Evolutionary conservation across 35 echinoderm and acorn worm species (phyloP).

Genomic region (Strongylocentrotus purpuratus): DNA sequence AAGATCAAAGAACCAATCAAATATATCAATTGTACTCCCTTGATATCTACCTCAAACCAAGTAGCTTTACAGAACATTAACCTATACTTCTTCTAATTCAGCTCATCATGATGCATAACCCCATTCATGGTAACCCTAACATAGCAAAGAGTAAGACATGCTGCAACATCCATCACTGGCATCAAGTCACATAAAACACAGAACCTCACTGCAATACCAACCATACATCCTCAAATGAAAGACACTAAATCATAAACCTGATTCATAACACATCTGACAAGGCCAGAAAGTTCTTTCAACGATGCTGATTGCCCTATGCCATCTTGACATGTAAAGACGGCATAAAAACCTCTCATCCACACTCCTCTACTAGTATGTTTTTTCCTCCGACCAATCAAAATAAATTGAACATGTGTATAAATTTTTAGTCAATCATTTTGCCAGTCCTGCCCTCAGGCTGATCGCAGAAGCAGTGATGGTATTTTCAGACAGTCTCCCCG

Average conservation of each 20-base stretch:
- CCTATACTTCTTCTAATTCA: background rate
- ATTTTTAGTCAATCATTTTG: constrained; percentile 7
- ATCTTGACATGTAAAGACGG: background rate
- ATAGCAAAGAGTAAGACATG: background rate
- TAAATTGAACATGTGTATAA: constrained; percentile 19
- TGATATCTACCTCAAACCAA: background rate
- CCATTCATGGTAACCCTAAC: background rate
- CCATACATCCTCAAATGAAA: background rate
- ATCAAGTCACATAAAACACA: background rate
- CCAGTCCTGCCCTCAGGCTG: background rate
- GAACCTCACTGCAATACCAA: background rate
- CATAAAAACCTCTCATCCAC: background rate
- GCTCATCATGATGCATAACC: background rate
- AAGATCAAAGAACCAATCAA: background rate
- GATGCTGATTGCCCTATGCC: background rate
- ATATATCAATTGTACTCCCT: background rate
- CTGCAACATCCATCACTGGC: background rate
- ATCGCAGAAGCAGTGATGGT: background rate
- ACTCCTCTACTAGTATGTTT: background rate
- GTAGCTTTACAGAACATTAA: background rate
- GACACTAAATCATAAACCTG: background rate
- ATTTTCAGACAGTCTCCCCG: background rate
- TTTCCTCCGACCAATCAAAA: background rate
- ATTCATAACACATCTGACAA: background rate
- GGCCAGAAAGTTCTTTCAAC: background rate